These are phyloP conservation scores for Oreocharis arfaki DNA, from an alignment of 2,113 vertebrate species.

Conservation along the genomic window DNA sequence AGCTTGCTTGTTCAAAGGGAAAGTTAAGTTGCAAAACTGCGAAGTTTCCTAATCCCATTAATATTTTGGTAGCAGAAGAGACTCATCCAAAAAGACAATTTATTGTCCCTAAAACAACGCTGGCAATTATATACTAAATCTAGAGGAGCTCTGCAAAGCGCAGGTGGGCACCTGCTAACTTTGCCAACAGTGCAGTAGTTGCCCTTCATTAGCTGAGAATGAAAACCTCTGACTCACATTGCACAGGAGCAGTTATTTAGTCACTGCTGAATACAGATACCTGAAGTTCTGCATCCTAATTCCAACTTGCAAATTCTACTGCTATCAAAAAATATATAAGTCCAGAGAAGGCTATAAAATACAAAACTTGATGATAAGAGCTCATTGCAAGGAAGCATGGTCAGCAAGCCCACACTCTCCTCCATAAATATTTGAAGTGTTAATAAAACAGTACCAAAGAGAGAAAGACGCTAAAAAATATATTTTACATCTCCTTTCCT, in stretches of 20 bases:
- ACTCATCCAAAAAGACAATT: neutral
- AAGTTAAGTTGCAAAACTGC: neutral
- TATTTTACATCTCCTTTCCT: neutral
- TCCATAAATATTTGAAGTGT: conserved; percentile 19
- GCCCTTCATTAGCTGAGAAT: neutral
- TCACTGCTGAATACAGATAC: neutral
- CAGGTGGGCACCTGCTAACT: neutral
- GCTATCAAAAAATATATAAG: neutral
- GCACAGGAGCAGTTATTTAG: neutral
- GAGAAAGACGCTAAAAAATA: neutral
- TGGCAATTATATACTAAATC: neutral
- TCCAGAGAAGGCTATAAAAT: neutral
- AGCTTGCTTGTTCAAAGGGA: neutral
- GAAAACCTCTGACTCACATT: neutral
- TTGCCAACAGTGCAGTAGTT: neutral
- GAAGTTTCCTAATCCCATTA: neutral
- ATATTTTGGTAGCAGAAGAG: neutral
- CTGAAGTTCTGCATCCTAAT: neutral
- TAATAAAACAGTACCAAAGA: neutral
- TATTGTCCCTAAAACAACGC: neutral
- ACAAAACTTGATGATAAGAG: neutral
- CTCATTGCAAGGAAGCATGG: neutral
- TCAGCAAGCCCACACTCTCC: neutral
- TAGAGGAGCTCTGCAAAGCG: neutral
- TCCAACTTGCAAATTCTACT: neutral